phyloP scores from a whole-genome alignment of 2,888 invertebrate genomes.

The Meiosimyza decipiens region DNA sequence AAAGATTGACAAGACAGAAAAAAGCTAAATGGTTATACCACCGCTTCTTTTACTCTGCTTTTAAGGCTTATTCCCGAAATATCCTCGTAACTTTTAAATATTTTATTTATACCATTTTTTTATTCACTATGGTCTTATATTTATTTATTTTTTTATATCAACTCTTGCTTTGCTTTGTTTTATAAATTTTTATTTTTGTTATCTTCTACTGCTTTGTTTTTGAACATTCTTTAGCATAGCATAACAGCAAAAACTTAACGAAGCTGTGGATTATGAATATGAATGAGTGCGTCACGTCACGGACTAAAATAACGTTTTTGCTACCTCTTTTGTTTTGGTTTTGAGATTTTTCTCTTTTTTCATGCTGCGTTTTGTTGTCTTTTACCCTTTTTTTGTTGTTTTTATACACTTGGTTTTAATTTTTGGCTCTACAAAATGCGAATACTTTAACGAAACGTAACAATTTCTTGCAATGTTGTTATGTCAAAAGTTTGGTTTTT shows the following conservation, averaged over 20 bases:
- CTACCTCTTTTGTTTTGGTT: not conserved
- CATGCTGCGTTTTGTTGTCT: not conserved
- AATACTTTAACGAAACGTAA: too few relatives aligned
- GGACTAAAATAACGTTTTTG: constrained; percentile 10
- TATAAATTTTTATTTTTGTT: not conserved
- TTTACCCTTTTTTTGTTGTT: not conserved
- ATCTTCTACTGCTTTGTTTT: not conserved
- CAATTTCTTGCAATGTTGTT: too few relatives aligned
- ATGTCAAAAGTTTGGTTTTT: too few relatives aligned
- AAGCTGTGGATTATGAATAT: constrained; percentile 24
- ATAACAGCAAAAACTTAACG: constrained; percentile 9
- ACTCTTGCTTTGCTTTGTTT: too few relatives aligned
- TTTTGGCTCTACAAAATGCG: too few relatives aligned
- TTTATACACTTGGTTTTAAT: too few relatives aligned
- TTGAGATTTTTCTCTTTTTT: not conserved
- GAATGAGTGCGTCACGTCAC: constrained; percentile 20
- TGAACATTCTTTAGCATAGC: not conserved
- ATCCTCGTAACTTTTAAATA: not conserved
- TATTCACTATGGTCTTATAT: too few relatives aligned
- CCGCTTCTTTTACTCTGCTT: constrained; percentile 6
- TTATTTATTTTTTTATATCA: too few relatives aligned
- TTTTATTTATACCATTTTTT: constrained; percentile 1
- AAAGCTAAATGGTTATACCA: too few relatives aligned
- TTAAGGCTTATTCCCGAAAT: not conserved
- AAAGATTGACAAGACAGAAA: too few relatives aligned